phyloP scores from a whole-genome alignment of 2,113 vertebrate genomes.

The Eptesicus fuscus region DNA sequence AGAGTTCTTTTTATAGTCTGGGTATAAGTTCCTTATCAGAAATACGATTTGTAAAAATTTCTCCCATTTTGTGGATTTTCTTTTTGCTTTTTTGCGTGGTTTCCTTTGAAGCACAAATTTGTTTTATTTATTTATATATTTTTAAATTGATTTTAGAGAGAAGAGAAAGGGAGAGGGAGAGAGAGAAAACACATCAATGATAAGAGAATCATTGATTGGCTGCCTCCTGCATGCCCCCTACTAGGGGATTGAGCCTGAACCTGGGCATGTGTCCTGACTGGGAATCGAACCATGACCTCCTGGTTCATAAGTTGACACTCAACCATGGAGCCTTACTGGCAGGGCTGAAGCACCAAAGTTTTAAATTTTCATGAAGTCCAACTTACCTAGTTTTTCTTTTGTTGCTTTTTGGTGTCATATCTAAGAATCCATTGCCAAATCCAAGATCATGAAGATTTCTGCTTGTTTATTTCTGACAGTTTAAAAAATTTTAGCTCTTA shows the following conservation, averaged over 20 bases:
- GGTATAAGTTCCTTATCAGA: not conserved
- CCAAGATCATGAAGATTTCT: not conserved
- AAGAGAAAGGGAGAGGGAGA: too few relatives aligned
- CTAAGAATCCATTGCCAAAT: not conserved
- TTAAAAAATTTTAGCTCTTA: not conserved
- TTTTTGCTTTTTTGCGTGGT: not conserved
- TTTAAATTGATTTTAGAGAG: too few relatives aligned
- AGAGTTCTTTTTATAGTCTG: not conserved
- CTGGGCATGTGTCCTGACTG: too few relatives aligned
- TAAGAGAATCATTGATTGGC: too few relatives aligned
- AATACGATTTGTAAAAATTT: not conserved
- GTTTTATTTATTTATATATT: too few relatives aligned
- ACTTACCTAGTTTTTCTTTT: not conserved
- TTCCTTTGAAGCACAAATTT: not conserved
- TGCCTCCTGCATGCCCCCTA: too few relatives aligned
- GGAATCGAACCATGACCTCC: too few relatives aligned
- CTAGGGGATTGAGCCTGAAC: too few relatives aligned
- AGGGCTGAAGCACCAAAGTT: not conserved
- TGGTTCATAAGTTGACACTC: too few relatives aligned
- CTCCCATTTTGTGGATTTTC: not conserved
- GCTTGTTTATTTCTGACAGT: not conserved
- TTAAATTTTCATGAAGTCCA: constrained; percentile 1
- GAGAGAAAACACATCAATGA: too few relatives aligned
- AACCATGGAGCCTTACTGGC: too few relatives aligned
- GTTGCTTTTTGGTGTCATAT: not conserved